phyloP scores from a whole-genome alignment of 2,113 vertebrate species.

The Pteruthius melanotis region DNA sequence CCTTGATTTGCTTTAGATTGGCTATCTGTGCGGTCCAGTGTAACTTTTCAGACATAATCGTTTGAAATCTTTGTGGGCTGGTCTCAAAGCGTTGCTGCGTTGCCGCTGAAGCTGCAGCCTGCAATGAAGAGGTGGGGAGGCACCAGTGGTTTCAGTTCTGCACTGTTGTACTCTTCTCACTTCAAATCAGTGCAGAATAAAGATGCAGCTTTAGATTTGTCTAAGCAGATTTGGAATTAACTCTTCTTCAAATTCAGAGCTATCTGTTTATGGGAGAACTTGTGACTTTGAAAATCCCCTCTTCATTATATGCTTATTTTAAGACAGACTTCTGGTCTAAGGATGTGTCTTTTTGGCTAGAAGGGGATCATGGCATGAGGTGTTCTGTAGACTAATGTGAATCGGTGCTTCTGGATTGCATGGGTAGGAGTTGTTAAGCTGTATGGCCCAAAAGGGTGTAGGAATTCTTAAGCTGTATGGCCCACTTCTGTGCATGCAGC shows the following conservation, averaged over 20 bases:
- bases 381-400: neutral
- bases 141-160: neutral
- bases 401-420: neutral
- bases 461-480: neutral
- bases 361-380: neutral
- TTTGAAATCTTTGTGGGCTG: neutral
- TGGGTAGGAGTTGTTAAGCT: neutral
- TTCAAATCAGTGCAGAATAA: neutral
- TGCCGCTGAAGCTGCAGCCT: neutral
- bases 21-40: neutral
- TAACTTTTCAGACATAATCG: neutral
- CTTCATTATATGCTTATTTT: neutral
- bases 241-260: neutral
- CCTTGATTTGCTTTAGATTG: neutral
- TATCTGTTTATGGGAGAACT: neutral
- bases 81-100: neutral
- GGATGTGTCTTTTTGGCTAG: neutral
- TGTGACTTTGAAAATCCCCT: neutral
- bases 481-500: no score
- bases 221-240: neutral
- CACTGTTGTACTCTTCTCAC: fast-evolving
- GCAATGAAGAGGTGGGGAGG: neutral
- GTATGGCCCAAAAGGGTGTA: neutral
- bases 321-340: neutral
- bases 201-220: neutral